phyloP scores from a whole-genome alignment of 2,113 vertebrate genomes.

The Pongo pygmaeus region DNA sequence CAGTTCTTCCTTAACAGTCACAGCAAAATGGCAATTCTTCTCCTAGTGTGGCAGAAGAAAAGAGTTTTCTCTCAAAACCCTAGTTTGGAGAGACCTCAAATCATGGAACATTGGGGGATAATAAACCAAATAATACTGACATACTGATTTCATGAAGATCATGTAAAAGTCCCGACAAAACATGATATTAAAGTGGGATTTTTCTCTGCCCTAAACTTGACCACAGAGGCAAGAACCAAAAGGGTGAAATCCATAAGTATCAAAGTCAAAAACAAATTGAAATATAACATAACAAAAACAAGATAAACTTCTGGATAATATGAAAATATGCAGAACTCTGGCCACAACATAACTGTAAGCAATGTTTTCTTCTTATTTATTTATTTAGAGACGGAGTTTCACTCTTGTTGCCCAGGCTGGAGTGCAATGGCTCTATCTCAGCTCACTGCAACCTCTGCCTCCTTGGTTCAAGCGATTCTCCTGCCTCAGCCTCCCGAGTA shows the following conservation, averaged over 20 bases:
- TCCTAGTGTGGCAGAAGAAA: not conserved
- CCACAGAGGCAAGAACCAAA: not conserved
- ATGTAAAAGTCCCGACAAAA: not conserved
- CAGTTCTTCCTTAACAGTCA: not conserved
- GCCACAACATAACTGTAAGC: not conserved
- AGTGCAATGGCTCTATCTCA: no score
- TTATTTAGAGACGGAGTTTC: not conserved
- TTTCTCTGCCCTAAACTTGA: not conserved
- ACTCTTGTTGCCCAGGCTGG: no score
- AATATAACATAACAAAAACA: not conserved
- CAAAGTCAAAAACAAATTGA: not conserved
- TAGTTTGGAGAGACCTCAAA: not conserved
- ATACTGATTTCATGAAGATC: not conserved
- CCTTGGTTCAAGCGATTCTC: no score
- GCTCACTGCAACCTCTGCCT: no score
- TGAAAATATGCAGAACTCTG: not conserved
- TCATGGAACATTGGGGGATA: not conserved
- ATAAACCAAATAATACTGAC: not conserved
- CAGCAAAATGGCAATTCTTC: not conserved
- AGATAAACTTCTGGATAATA: not conserved
- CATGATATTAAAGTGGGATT: not conserved
- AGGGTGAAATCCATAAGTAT: not conserved
- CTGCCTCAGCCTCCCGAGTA: no score
- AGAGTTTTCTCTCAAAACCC: not conserved
- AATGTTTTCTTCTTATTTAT: not conserved